A percentile compares a stretch with the other conserved stretches of the same genome.
These are phyloP conservation scores for Aplodontia rufa DNA, from an alignment of 2,113 vertebrate genomes.

Conservation along the genomic window DNA sequence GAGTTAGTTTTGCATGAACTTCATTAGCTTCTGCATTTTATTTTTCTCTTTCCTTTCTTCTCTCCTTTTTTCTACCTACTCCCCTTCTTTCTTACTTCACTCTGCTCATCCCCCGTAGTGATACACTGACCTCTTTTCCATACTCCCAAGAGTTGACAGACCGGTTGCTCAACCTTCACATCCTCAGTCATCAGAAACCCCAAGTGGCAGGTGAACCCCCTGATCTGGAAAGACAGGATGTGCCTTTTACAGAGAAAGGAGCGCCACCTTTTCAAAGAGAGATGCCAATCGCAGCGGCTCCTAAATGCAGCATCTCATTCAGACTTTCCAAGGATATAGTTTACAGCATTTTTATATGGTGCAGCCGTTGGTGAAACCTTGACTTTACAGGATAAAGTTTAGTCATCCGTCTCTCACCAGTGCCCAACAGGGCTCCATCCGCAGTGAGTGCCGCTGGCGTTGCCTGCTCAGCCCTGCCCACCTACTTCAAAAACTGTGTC, in stretches of 20 bases:
- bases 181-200: neutral
- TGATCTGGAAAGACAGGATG: slow-evolving; percentile 26
- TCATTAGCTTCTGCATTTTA: neutral
- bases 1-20: neutral
- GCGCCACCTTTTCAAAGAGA: neutral
- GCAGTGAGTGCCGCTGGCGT: accelerated
- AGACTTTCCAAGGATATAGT: neutral
- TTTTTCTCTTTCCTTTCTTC: neutral
- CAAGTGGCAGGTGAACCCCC: neutral
- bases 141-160: neutral
- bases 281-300: neutral
- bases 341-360: neutral
- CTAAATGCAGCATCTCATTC: neutral
- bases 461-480: neutral
- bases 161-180: slow-evolving; percentile 41
- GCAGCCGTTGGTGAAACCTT: neutral
- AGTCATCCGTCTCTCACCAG: neutral
- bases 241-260: neutral
- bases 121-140: slow-evolving; percentile 4
- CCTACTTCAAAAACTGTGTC: neutral
- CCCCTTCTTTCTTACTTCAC: neutral
- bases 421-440: too few species aligned
- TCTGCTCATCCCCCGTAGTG: neutral
- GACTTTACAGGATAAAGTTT: neutral
- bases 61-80: neutral